These are phyloP conservation scores for Scaptomyza parva DNA, from an alignment of 2,888 invertebrate species.

Conservation along the genomic window DNA sequence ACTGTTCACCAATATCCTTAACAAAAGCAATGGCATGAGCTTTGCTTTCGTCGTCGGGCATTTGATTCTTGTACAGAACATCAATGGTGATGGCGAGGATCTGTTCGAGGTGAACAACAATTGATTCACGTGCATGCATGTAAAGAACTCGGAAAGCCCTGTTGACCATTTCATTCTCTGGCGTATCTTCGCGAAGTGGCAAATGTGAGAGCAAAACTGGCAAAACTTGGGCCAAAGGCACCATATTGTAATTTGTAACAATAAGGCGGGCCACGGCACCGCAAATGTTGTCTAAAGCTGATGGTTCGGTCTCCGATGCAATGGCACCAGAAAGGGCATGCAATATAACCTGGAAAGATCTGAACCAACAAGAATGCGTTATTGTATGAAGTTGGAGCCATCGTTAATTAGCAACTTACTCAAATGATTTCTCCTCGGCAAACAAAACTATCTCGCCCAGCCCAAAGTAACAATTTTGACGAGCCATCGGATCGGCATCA, in stretches of 20 bases:
- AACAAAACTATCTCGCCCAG: constrained; percentile 90
- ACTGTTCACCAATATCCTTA: constrained; percentile 86
- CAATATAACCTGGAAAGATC: constrained; percentile 88
- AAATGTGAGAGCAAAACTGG: constrained; percentile 89
- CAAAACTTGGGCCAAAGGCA: constrained; percentile 90
- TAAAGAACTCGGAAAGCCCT: constrained; percentile 88
- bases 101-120: constrained; percentile 86
- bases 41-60: constrained; percentile 77
- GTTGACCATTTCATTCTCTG: constrained; percentile 90
- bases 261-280: constrained; percentile 91
- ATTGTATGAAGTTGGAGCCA: not conserved
- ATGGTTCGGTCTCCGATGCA: constrained; percentile 87
- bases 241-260: constrained; percentile 87
- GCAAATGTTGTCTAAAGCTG: constrained; percentile 91
- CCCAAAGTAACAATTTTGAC: constrained; percentile 91
- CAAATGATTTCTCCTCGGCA: constrained; percentile 87
- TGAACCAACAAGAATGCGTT: constrained; percentile 67
- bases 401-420: constrained; percentile 85
- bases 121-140: constrained; percentile 86
- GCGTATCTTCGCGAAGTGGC: constrained; percentile 90
- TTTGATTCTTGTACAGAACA: constrained; percentile 87
- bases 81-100: constrained; percentile 87
- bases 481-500: constrained; percentile 89
- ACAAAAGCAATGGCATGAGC: constrained; percentile 85
- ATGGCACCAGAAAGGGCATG: constrained; percentile 89